Base-by-base conservation (phyloP, 2,888 invertebrate species). In the Andrena bicolor region DNA sequence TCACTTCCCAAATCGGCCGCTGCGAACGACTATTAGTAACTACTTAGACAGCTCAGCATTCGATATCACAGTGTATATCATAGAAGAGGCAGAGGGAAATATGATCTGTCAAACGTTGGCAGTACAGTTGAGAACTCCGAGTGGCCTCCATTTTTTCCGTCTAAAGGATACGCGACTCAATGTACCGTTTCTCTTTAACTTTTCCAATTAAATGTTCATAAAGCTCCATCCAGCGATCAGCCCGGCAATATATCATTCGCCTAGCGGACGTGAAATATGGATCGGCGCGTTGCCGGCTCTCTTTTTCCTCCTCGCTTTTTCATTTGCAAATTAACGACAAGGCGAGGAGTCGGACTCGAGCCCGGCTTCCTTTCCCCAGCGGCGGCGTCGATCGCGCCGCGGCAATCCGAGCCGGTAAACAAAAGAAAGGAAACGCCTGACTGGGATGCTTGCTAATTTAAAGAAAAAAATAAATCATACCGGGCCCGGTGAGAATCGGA, bases 391-490 rank as follows among this genome's bases (percentile, higher is more conserved):
- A 70, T 77, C 41, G 53, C 13, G 30, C 66, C 20, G 41, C 71
- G 63, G 16, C 64, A 64, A 72, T 56, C 23, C 35, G 35, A 51
- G 20, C 28, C 53, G 48, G 71, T 80, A 78, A 78, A 78, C 71
- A 71, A 80, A 80, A 65, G 80, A 71, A 78, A 80, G 80, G 80
- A 80, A 80, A 80, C 71, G 65, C 60, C 65, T 61, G 80, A 66
- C 78, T 80, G 61, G 71, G 79, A 61, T 58, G 79, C 64, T 28
- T 65, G 71, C 32, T 56, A 78, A 66, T 80, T 71, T 70, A 66
- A 72, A 80, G 61, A 79, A 79, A 79, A 79, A 72, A 72, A 72
- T 80, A 80, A 79, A 79, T 80, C 79, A 80, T 80, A 53, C 60
- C 63, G 65, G 26, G 28, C 26, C 23, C 80, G 71, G 80, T 80